Conservation (phyloP, 2,797 vertebrate genomes). For the Smutsia gigantea region DNA sequence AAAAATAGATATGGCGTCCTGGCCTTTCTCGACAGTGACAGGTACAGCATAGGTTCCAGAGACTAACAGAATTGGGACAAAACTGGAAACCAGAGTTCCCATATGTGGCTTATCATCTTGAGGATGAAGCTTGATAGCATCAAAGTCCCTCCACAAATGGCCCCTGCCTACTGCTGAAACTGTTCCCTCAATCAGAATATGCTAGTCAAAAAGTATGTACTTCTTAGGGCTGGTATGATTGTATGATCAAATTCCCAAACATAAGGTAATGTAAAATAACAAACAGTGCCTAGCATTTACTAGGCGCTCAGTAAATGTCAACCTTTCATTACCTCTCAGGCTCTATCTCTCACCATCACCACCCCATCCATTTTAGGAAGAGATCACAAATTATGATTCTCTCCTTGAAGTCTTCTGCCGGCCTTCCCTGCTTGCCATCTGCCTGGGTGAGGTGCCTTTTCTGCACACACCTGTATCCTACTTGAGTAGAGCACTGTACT, state of each 20-base stretch:
- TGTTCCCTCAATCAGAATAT: not conserved
- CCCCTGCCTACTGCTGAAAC: not conserved
- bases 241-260: not conserved
- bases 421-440: not conserved
- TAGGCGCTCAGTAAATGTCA: not conserved
- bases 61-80: not conserved
- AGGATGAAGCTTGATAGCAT: not conserved
- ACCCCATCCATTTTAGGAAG: not conserved
- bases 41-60: not conserved
- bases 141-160: not conserved
- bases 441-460: not conserved
- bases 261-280: not conserved
- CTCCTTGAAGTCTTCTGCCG: not conserved
- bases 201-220: not conserved
- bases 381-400: not conserved
- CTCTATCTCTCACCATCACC: not conserved
- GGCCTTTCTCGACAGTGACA: not conserved
- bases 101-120: not conserved
- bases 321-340: not conserved
- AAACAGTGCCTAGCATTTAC: not conserved
- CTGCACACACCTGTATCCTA: not conserved
- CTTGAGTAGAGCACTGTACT: not conserved
- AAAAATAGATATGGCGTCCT: too few relatives aligned
- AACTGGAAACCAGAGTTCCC: not conserved
- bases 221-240: not conserved